Evolutionary conservation across 2,113 vertebrate genomes (phyloP), one percentile per base, ranked within the genome.

Genomic region (Xerus inauris): DNA sequence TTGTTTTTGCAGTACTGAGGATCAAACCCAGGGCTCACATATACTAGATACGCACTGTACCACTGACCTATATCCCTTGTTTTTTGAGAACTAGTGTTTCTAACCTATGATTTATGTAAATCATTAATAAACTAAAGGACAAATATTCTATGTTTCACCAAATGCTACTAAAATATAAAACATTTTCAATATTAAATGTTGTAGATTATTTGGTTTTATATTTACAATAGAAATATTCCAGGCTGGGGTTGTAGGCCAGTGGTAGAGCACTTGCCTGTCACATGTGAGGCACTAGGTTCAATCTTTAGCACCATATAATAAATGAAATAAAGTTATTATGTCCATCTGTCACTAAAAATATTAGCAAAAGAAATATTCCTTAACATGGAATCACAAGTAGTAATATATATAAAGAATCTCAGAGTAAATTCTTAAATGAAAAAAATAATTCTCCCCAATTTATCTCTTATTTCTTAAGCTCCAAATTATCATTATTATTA

Each of bases 31-130:
- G 65, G 16, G 6, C 65, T 69, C 16, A 8, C 35, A 69, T 24
- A 69, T 8, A 19, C 6, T 69, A n/a, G 65, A n/a, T 30, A 69
- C n/a, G 35, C 32, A 12, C 35, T n/a, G 6, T n/a, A 69, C 22
- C 10, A 22, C 71, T 73, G 19, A 24, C 38, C 71, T 42, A 22
- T 40, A 11, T 11, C 8, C 38, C n/a, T 47, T 90, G 5, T 32
- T 82, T 38, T 91, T 94, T 94, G 3, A 59, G n/a, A 97, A n/a
- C 30, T 95, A 26, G 26, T 93, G 24, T 94, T 95, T 75, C 64
- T 96, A 94, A 97, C 38, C 38, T 86, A 4, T 97, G 82, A 87
- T 95, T 94, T 97, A 51, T 84, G 35, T 92, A 77, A 45, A 76
- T 94, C 92, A 76, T 59, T 86, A 79, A 92, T 83, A 90, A 94